Conservation (phyloP, 2,113 vertebrate genomes). For the Psophia crepitans region DNA sequence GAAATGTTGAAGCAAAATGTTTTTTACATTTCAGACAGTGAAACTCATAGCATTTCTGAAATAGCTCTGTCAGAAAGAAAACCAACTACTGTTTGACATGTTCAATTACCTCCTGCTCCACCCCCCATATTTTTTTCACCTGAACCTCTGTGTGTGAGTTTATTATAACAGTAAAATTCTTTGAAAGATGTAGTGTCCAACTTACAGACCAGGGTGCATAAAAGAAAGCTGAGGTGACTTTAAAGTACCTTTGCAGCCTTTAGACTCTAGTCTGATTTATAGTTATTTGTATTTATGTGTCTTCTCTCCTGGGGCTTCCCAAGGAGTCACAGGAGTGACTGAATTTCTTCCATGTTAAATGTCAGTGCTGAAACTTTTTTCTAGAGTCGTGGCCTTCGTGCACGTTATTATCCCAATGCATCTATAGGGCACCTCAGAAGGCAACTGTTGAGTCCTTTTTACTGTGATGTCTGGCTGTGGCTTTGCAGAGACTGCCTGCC, state of each 20-base stretch:
- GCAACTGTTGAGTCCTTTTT: not conserved
- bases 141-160: not conserved
- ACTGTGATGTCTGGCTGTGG: not conserved
- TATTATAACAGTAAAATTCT: slow-evolving; percentile 21
- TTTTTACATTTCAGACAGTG: not conserved
- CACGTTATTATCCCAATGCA: not conserved
- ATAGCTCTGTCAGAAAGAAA: not conserved
- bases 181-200: not conserved
- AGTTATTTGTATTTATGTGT: not conserved
- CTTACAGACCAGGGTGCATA: not conserved
- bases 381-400: not conserved
- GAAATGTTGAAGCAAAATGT: not conserved
- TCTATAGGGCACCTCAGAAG: not conserved
- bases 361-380: not conserved
- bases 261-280: not conserved
- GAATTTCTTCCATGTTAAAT: not conserved
- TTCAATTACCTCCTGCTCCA: slow-evolving; percentile 13
- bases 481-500: not conserved
- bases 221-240: not conserved
- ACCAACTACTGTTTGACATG: not conserved
- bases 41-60: slow-evolving; percentile 1
- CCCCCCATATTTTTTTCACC: not conserved
- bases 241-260: not conserved
- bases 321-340: not conserved
- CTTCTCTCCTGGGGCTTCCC: not conserved